These are phyloP conservation scores for Rostratula benghalensis DNA, from an alignment of 2,113 vertebrate genomes.

Conservation along the genomic window DNA sequence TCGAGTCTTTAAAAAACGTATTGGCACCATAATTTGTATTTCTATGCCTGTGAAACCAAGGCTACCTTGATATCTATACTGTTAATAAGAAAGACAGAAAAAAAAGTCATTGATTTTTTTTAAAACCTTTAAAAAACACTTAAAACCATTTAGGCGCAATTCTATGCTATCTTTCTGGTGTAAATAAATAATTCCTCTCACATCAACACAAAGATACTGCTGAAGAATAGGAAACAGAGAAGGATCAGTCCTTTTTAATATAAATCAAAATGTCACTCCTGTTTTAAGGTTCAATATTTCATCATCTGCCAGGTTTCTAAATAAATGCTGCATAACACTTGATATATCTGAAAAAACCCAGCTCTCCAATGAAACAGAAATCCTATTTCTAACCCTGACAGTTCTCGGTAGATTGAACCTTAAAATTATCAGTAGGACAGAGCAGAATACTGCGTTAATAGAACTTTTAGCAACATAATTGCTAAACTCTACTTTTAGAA, in stretches of 20 bases:
- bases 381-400: neutral
- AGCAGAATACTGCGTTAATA: neutral
- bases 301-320: conserved; percentile 20
- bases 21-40: neutral
- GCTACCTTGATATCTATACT: neutral
- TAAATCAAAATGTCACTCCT: conserved; percentile 42
- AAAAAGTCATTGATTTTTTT: neutral
- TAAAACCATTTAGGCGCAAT: neutral
- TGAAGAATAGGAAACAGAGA: neutral
- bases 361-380: neutral
- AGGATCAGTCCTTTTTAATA: neutral
- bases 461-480: neutral
- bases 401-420: conserved; percentile 6
- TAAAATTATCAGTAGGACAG: neutral
- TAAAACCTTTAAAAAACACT: neutral
- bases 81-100: neutral
- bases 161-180: neutral
- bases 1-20: neutral
- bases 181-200: neutral
- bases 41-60: neutral
- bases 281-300: conserved; percentile 50
- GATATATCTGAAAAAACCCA: neutral
- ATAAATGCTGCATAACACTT: conserved; percentile 12
- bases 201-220: neutral
- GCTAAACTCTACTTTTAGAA: neutral